Base-by-base conservation (phyloP, 2,888 invertebrate genomes). In the Papilio protenor region DNA sequence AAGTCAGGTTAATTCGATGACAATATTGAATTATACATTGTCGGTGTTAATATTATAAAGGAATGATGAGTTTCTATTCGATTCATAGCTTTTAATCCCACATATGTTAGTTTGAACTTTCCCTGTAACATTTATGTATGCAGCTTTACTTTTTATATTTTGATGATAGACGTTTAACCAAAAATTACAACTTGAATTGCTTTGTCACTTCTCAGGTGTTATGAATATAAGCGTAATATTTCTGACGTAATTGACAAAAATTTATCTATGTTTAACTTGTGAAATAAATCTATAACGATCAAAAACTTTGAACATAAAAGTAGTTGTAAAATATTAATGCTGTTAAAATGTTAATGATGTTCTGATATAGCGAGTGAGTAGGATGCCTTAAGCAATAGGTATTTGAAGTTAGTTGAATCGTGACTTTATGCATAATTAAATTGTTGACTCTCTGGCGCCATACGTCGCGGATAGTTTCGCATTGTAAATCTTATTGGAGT, bases 341-440 rank as follows among this genome's bases (percentile, higher is more conserved):
- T 66, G n/a, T 45, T n/a, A 66, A 66, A 66, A 66, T 45, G 66
- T 66, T 66, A 66, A 66, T 66, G 11, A 55, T 72, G 10, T 16
- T 27, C 27, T 55, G 11, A 27, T 21, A n/a, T 18, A 27, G 45
- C 21, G 45, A 59, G 47, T 73, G 55, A 47, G 45, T 59, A 40
- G 69, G 11, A 55, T 2, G 61, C 57, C 71, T 73, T 64, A 45
- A 75, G 70, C 21, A 78, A 66, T 73, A 75, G 73, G 80, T 85
- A 84, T 85, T 84, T 87, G 87, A 88, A 88, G 87, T 89, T 83
- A 85, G 85, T 84, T 84, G 86, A 90, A 89, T 91, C 90, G 90
- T 93, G 92, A 90, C 91, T 91, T 88, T 88, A 91, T 89, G 91
- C 89, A 86, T 91, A 90, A 90, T 92, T 91, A 90, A 89, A 89